These are phyloP conservation scores for Coenonympha glycerion DNA, from an alignment of 2,888 invertebrate species.

Conservation along the genomic window DNA sequence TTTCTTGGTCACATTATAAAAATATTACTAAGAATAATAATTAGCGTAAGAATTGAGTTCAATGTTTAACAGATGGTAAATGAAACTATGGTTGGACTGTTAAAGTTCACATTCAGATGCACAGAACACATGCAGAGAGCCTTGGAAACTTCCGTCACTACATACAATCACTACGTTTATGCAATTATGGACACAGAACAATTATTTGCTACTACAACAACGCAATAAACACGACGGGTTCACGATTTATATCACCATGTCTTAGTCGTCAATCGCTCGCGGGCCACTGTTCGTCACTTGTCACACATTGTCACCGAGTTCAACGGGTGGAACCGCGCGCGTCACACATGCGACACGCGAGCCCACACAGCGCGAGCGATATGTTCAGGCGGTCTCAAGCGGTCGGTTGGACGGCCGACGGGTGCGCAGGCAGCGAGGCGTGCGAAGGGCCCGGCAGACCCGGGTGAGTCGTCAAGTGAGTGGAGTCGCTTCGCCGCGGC, in stretches of 20 bases:
- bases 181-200: conserved; percentile 16
- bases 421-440: conserved; percentile 41
- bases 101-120: conserved; percentile 11
- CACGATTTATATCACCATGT: conserved; percentile 3
- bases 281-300: conserved; percentile 1
- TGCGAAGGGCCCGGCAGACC: conserved; percentile 23
- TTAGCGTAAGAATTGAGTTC: conserved; percentile 25
- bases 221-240: conserved; percentile 7
- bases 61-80: conserved; percentile 14
- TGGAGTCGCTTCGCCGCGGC: conserved; percentile 91
- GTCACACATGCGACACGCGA: conserved; percentile 22
- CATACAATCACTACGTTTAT: conserved; percentile 21
- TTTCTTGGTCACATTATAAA: conserved; percentile 23
- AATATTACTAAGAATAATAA: conserved; percentile 15
- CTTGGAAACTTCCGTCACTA: conserved; percentile 7
- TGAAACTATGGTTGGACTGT: conserved; percentile 17
- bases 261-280: conserved; percentile 13
- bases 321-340: conserved; percentile 13
- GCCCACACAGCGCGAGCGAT: conserved; percentile 25
- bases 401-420: conserved; percentile 47
- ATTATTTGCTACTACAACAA: conserved; percentile 21
- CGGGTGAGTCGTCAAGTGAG: conserved; percentile 79
- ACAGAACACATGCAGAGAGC: conserved; percentile 13
- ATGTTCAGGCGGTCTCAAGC: conserved; percentile 39
- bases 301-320: conserved; percentile 10